Evolutionary conservation across 1,140 invertebrate genomes (phyloP), one percentile per base, ranked within the genome.

Genomic region (Chrysoperla carnea): DNA sequence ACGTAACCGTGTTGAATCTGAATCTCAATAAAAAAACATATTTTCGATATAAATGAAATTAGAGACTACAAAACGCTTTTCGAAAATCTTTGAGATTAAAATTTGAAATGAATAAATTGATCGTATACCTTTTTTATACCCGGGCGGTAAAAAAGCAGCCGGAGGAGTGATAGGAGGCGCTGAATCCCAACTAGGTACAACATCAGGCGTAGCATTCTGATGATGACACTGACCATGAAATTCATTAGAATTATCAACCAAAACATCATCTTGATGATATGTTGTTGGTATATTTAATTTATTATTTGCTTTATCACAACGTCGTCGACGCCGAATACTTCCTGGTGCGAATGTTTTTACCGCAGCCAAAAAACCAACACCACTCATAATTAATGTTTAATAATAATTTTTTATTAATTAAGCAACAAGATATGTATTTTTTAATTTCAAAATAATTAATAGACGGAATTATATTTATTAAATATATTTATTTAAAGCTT

Each of bases 321-420:
- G 66, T 28, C 72, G 61, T 23, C 72, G 61, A 36, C 69, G 63
- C 31, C 75, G 60, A 8, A 70, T 67, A 46, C 74, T 67, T 47
- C 72, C 66, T 28, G 78, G 73, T 6, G 73, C 68, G 49, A 78
- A 71, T 6, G 73, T 77, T 55, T 78, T 80, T 54, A 79, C 70
- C 47, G 69, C 61, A 29, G 63, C 61, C 38, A 76, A 50, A 47
- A 74, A 73, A 40, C 72, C 69, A 8, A 75, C 72, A 11, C 72
- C 72, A 48, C 70, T 76, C 72, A 75, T 75, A 29, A 38, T 23
- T 15, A 17, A 2, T 23, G 5, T 3, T 23, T 3, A 3, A 23
- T 23, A 23, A 23, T 29, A n/a, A 28, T 36, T 36, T 15, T 13
- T 14, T 23, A 23, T 23, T 23, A 23, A 23, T 23, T 23, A 23